phyloP scores from a whole-genome alignment of 2,113 vertebrate species.

The Aleadryas rufinucha region DNA sequence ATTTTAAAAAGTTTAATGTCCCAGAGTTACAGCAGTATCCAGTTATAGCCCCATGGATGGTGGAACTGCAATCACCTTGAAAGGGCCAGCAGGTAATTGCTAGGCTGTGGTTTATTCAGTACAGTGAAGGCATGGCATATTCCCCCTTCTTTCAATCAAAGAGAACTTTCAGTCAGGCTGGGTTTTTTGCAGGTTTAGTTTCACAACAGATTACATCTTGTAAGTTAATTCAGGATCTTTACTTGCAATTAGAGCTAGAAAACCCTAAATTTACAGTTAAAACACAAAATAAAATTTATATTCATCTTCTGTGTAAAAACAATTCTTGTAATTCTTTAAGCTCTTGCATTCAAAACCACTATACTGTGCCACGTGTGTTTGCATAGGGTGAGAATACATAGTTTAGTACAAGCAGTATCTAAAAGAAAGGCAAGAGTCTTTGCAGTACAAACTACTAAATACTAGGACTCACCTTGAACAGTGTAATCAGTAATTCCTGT shows the following conservation, averaged over 20 bases:
- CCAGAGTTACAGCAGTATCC: not conserved
- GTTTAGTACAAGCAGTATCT: not conserved
- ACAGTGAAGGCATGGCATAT: not conserved
- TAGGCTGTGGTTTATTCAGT: not conserved
- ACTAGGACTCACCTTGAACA: conserved; percentile 67
- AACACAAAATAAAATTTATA: not conserved
- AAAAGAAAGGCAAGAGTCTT: not conserved
- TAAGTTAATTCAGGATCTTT: not conserved
- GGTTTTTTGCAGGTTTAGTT: not conserved
- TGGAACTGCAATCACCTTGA: not conserved
- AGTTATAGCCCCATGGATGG: rapidly evolving
- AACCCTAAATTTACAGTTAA: not conserved
- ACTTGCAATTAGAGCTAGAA: not conserved
- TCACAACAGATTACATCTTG: not conserved
- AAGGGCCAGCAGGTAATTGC: not conserved
- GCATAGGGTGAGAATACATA: not conserved
- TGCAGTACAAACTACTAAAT: conserved; percentile 27
- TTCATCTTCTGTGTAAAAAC: not conserved
- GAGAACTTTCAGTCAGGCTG: not conserved
- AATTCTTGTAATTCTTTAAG: not conserved
- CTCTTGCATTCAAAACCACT: not conserved
- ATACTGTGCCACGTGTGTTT: not conserved
- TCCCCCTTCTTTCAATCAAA: not conserved
- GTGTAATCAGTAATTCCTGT: conserved; percentile 74
- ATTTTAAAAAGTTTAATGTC: not conserved